Conservation (phyloP, 1,140 invertebrate species). For the Patella vulgata region DNA sequence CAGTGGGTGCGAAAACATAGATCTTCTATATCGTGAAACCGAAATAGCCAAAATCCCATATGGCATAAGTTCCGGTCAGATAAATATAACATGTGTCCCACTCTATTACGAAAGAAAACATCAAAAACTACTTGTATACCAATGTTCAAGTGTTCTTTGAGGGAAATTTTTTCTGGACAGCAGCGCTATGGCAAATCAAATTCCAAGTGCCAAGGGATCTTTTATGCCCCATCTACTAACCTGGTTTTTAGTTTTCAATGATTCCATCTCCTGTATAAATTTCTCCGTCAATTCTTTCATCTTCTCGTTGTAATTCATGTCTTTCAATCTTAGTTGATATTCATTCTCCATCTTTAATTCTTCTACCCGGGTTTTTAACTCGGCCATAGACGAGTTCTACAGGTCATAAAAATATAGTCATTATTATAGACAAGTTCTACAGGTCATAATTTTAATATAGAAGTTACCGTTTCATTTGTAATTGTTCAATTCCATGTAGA, state of each 20-base stretch:
- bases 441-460: too few species aligned
- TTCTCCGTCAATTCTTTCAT: conserved; percentile 69
- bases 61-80: neutral
- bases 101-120: too few species aligned
- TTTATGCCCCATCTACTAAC: too few species aligned
- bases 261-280: conserved; percentile 69
- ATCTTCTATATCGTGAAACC: neutral
- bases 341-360: conserved; percentile 71
- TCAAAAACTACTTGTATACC: too few species aligned
- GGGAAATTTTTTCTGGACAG: too few species aligned
- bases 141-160: too few species aligned
- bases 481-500: too few species aligned
- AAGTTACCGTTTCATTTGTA: too few species aligned
- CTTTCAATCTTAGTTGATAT: conserved; percentile 70
- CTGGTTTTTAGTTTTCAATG: conserved; percentile 67
- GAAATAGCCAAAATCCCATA: too few species aligned
- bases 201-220: too few species aligned
- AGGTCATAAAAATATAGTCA: conserved; percentile 10
- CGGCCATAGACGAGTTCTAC: conserved; percentile 71
- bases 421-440: neutral
- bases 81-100: too few species aligned
- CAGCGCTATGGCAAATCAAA: too few species aligned
- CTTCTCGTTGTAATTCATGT: conserved; percentile 70
- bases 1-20: neutral
- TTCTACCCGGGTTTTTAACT: conserved; percentile 68